Base-by-base conservation (phyloP, 2,797 vertebrate genomes). In the Hephaestus fuliginosus region DNA sequence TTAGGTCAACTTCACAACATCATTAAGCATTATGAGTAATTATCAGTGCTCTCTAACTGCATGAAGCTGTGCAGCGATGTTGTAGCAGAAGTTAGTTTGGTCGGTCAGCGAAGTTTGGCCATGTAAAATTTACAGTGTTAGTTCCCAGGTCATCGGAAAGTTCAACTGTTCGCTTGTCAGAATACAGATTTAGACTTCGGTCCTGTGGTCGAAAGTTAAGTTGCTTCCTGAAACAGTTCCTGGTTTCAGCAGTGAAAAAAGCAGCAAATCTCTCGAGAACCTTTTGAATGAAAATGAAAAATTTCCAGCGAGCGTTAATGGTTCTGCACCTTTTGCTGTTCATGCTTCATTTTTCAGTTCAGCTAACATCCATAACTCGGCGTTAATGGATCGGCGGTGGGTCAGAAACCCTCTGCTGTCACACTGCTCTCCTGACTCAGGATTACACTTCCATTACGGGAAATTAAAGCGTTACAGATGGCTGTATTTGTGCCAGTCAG, bases 401-500 rank as follows among this genome's bases (percentile, higher is more conserved):
- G 5, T 30, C 25, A 2, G 13, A 44, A 36, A 20, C 56, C 56
- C 39, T n/a, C 30, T n/a, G 41, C 67, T 30, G 65, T 10, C 43
- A n/a, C 25, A 2, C 62, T 3, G 25, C 17, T 51, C 36, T 25
- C 12, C 28, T 15, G 61, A 20, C 14, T 28, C 15, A 17, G 33
- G 33, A 58, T 41, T 3, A 0, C 58, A 4, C 17, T 5, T 57
- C 36, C 65, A 25, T 64, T 39, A 48, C 63, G 68, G 70, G 10
- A 51, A 58, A 52, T 43, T 7, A 58, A 43, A 20, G 63, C 0
- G 14, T 65, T 12, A 44, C 71, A 72, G 82, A 81, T 56, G 63
- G 39, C 17, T 56, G 8, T 80, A 3, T 83, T 41, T 74, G 76
- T 75, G 69, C 51, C 44, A 1, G 73, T 25, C 43, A 14, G 25